Conservation (phyloP, 2,888 invertebrate species). For the Spatulosminthurus flaviceps region DNA sequence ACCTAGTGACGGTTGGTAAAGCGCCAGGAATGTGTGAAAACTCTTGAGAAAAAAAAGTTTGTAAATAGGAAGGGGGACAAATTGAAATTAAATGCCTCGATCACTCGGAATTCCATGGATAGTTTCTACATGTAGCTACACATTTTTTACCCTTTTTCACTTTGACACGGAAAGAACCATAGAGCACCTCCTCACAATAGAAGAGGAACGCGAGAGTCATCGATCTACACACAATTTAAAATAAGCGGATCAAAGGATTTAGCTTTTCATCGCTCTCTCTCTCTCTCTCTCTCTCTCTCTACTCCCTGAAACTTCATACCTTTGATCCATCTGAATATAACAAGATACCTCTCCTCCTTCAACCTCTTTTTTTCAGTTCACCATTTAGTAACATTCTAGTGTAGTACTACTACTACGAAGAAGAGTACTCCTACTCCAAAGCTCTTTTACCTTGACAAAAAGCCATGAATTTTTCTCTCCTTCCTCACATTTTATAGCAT, state of each 20-base stretch:
- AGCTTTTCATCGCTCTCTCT: conserved; percentile 3
- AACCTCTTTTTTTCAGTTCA: no score
- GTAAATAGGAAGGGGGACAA: neutral
- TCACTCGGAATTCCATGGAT: neutral
- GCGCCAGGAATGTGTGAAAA: neutral
- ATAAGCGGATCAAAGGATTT: conserved; percentile 47
- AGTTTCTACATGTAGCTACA: no score
- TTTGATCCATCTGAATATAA: conserved; percentile 38
- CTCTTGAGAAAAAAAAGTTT: neutral
- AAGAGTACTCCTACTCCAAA: no score
- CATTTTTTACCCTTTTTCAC: no score
- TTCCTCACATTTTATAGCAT: no score
- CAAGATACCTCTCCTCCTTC: conserved; percentile 18
- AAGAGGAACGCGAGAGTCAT: neutral
- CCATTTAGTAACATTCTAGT: no score
- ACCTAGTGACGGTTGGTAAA: no score
- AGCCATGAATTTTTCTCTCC: no score
- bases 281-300: conserved; percentile 4
- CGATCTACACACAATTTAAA: conserved; percentile 16
- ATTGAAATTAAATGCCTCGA: conserved; percentile 23
- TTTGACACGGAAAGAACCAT: no score
- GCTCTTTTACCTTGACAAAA: no score
- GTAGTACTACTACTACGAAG: no score
- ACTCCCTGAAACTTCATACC: conserved; percentile 30
- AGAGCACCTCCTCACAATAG: neutral